These are phyloP conservation scores for Hipparchia sbordonii DNA, from an alignment of 2,888 invertebrate species.

Conservation along the genomic window DNA sequence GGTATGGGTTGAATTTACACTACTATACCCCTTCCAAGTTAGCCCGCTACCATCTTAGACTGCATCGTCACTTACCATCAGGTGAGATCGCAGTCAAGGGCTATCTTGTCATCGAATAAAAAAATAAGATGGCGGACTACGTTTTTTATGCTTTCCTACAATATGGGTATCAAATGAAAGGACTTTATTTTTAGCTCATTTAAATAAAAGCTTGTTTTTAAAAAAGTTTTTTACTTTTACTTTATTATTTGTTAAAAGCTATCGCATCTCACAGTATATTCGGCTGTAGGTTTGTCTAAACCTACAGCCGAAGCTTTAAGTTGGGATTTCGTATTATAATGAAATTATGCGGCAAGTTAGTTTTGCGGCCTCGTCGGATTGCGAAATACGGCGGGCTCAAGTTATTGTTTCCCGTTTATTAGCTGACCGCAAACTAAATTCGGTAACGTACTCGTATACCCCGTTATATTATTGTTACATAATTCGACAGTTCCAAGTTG, in stretches of 20 bases:
- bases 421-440: conserved; percentile 30
- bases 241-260: neutral
- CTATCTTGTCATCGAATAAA: too few species aligned
- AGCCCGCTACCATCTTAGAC: too few species aligned
- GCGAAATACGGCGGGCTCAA: conserved; percentile 29
- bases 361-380: conserved; percentile 39
- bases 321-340: conserved; percentile 45
- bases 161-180: too few species aligned
- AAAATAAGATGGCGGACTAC: too few species aligned
- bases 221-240: too few species aligned
- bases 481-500: conserved; percentile 10
- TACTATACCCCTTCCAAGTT: too few species aligned
- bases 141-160: too few species aligned
- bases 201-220: too few species aligned
- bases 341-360: conserved; percentile 45
- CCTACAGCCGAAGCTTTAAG: conserved; percentile 43
- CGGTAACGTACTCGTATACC: conserved; percentile 5
- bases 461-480: neutral
- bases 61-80: too few species aligned
- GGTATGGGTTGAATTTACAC: too few species aligned
- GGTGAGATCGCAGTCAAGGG: too few species aligned
- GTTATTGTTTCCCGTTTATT: conserved; percentile 37
- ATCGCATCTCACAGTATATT: conserved; percentile 8
- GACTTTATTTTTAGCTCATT: too few species aligned
- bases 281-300: conserved; percentile 17